Evolutionary conservation across 2,797 vertebrate species (phyloP), one percentile per base, ranked within the genome.

Genomic region (Alfaro cultratus): DNA sequence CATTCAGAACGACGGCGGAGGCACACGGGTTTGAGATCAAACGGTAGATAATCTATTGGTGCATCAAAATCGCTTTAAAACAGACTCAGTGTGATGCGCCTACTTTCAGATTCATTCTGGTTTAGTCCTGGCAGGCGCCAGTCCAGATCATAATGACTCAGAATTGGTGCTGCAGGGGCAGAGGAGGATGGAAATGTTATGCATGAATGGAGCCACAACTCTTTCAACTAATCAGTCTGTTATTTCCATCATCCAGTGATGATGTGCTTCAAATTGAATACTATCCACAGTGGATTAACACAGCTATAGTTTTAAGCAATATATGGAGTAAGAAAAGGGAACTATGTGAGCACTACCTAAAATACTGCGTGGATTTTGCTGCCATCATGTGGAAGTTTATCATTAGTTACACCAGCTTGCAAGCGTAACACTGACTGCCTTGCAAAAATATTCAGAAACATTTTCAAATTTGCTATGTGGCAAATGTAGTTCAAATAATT

Each of bases 361-460:
- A n/a, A 29, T 16, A 45, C 68, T 71, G 12, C 6, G 2, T 6
- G 75, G 70, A 51, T 85, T 80, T 75, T 94, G 85, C 92, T 92
- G 91, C 91, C 94, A 87, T 82, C 94, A 62, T 89, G 92, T 94
- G 94, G 93, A 77, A 74, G 34, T 73, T 62, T 68, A 31, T 60
- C 49, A 31, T 78, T 74, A 62, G 16, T 57, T 76, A 26, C 21
- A 18, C 64, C 36, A 41, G 11, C 68, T 45, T 71, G 26, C 68
- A 43, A 71, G 6, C 26, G 2, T 4, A 71, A 71, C 41, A 26
- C 39, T 41, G 39, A 71, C 23, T 23, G 4, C 41, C 12, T n/a
- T 15, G 23, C 41, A 45, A 29, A 15, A 71, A 45, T 15, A 71
- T 45, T 29, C 64, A 12, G 21, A 68, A 41, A 26, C 21, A 23